Conservation (phyloP, 2,797 vertebrate genomes). For the Phalloptychus januarius region DNA sequence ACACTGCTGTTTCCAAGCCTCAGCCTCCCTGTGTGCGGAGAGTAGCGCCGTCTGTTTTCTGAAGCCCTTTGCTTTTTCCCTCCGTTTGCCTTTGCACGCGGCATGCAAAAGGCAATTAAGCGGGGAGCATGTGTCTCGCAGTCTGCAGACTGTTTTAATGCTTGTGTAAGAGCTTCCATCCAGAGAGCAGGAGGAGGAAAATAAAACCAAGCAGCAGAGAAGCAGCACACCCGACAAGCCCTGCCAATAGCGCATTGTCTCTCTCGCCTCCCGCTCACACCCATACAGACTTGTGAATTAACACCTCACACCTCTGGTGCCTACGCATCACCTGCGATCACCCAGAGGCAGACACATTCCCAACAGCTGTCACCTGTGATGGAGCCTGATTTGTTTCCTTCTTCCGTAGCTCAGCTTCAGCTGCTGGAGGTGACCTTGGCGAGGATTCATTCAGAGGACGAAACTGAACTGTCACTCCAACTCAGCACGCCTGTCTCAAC, state of each 20-base stretch:
- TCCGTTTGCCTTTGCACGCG: conserved; percentile 17
- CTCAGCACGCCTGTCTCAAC: conserved; percentile 45
- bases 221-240: conserved; percentile 19
- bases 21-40: conserved; percentile 40
- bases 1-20: conserved; percentile 52
- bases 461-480: conserved; percentile 19
- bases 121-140: conserved; percentile 32
- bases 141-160: conserved; percentile 18
- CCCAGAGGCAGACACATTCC: conserved; percentile 37
- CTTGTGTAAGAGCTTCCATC: conserved; percentile 27
- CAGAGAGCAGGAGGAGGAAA: conserved; percentile 11
- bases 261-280: conserved; percentile 50
- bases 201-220: conserved; percentile 28
- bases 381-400: conserved; percentile 30
- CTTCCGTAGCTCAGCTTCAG: conserved; percentile 44
- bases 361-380: conserved; percentile 56
- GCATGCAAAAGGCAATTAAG: conserved; percentile 47
- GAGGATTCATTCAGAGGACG: conserved; percentile 23
- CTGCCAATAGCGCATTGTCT: conserved; percentile 21
- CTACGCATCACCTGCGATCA: conserved; percentile 53
- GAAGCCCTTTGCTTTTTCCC: conserved; percentile 24
- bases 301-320: conserved; percentile 65
- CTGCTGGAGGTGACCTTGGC: conserved; percentile 55
- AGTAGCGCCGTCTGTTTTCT: conserved; percentile 36
- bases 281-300: conserved; percentile 62